Base-by-base conservation (phyloP, 2,888 invertebrate species). In the Hemaris fuciformis region DNA sequence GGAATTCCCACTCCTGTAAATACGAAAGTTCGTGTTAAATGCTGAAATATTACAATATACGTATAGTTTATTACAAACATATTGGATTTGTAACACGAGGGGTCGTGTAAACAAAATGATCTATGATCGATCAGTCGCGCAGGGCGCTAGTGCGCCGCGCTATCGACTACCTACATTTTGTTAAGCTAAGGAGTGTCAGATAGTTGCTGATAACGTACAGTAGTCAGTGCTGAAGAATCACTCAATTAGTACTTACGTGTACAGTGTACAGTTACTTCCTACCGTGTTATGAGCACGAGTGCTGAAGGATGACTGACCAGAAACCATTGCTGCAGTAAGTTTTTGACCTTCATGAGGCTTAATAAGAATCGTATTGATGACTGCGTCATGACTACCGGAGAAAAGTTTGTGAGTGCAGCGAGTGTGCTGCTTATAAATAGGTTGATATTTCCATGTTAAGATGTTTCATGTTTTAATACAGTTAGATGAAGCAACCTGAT, bases 291-390 rank as follows among this genome's bases (percentile, higher is more conserved):
- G 53, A 53, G 53, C 27, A 10, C 5, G 38, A n/a, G n/a, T n/a
- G n/a, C n/a, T 38, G 38, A 38, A 46, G 3, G 20, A 89, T 86
- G 86, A 74, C 77, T 3, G 87, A 86, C 61, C 75, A 68, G 43
- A 84, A 84, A 57, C 88, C 89, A 1, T 71, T 89, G 56, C 62
- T 90, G 43, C 74, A 81, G 89, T 90, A 73, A 89, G 90, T 89
- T 65, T 60, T 60, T 62, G 6, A 34, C 15, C 46, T 62, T 63
- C 53, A 43, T 43, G 8, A 43, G 38, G 2, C 10, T 34, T n/a
- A n/a, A 3, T n/a, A n/a, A 38, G n/a, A n/a, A n/a, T 38, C n/a
- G 10, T 38, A 5, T 38, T n/a, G 1, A n/a, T n/a, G n/a, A n/a
- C n/a, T n/a, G 13, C 38, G 34, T 34, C 6, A 6, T 3, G 7